Evolutionary conservation across 1,140 invertebrate species (phyloP).

Genomic region (Apis dorsata): DNA sequence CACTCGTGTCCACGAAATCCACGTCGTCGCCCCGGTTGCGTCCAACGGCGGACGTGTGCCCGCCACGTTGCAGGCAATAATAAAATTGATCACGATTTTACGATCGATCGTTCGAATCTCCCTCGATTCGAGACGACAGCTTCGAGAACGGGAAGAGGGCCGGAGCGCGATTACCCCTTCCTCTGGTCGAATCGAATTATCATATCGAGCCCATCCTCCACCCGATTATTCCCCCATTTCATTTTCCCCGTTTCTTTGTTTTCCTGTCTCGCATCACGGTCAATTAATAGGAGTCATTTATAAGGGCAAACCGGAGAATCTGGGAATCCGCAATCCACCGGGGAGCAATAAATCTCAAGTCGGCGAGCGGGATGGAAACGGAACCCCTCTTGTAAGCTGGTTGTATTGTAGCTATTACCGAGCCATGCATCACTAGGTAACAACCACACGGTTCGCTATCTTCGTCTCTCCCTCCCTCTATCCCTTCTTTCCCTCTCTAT

Average conservation of each 20-base stretch:
- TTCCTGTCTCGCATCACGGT: conserved; percentile 66
- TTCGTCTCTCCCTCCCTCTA: conserved; percentile 46
- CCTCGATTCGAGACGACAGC: background rate
- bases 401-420: conserved; percentile 80
- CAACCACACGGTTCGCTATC: conserved; percentile 70
- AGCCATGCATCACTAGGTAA: conserved; percentile 80
- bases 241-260: conserved; percentile 38
- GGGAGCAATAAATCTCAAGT: conserved; percentile 80
- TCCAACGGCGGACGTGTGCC: conserved; percentile 12
- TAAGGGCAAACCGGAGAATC: conserved; percentile 80
- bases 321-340: conserved; percentile 78
- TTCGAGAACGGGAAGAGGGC: background rate
- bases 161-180: background rate
- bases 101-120: conserved; percentile 28
- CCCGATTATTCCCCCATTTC: conserved; percentile 9
- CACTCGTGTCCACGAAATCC: conserved; percentile 41
- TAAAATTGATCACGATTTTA: conserved; percentile 16
- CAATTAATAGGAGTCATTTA: conserved; percentile 81
- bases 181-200: background rate
- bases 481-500: conserved; percentile 8
- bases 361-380: conserved; percentile 70
- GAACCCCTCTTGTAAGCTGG: conserved; percentile 79
- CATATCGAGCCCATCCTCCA: background rate
- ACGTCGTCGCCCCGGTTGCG: conserved; percentile 14
- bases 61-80: conserved; percentile 21